These are phyloP conservation scores for Mellivora capensis DNA, from an alignment of 2,113 vertebrate species.

Conservation along the genomic window DNA sequence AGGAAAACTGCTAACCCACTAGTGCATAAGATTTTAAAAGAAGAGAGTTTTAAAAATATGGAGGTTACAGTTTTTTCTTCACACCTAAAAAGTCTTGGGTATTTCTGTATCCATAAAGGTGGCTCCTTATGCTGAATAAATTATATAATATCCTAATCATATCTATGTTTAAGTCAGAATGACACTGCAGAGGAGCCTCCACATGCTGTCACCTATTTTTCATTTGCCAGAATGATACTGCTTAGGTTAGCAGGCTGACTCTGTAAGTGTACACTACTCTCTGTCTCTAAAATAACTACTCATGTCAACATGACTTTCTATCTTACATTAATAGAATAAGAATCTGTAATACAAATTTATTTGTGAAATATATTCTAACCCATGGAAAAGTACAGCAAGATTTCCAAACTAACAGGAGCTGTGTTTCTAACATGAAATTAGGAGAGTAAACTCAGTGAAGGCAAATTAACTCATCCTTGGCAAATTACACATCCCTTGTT, in stretches of 20 bases:
- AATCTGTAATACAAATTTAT: conserved; percentile 44
- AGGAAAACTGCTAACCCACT: background rate
- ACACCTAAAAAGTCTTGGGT: background rate
- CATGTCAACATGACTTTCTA: conserved; percentile 62
- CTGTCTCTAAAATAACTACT: conserved; percentile 60
- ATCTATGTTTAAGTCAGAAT: conserved; percentile 32
- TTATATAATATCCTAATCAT: background rate
- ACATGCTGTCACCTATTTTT: conserved; percentile 19
- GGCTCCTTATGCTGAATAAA: background rate
- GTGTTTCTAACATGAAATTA: background rate
- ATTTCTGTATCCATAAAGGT: background rate
- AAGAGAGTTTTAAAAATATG: background rate
- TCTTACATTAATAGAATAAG: conserved; percentile 53
- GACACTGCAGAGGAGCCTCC: background rate
- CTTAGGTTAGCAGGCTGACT: conserved; percentile 41
- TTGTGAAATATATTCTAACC: conserved; percentile 53
- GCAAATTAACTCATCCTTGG: background rate
- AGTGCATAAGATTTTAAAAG: background rate
- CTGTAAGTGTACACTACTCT: background rate
- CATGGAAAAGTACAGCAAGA: conserved; percentile 51
- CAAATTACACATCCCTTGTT: background rate
- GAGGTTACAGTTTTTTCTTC: background rate
- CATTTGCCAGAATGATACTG: conserved; percentile 3
- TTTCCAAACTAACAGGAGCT: background rate
- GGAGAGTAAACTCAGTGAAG: background rate